Percentiles rank a stretch among this genome's conserved stretches.
Evolutionary conservation across 2,113 vertebrate genomes (phyloP).

Genomic region (Typhlomys cinereus): DNA sequence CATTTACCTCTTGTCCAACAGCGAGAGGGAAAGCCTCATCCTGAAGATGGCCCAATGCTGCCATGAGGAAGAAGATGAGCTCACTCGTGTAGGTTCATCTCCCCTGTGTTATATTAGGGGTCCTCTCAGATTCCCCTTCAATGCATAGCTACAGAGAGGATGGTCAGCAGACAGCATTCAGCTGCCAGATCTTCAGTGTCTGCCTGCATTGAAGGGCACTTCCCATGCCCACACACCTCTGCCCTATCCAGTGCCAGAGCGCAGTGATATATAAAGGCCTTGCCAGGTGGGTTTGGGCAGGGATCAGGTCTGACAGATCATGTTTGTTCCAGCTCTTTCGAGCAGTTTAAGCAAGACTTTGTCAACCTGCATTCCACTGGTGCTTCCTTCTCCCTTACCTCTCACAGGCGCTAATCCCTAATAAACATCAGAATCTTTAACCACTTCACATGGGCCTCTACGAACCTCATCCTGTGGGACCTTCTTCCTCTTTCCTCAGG

Average conservation of each 20-base stretch:
- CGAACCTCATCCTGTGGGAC: background rate
- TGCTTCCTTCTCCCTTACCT: background rate
- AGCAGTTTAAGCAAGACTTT: background rate
- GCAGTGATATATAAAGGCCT: background rate
- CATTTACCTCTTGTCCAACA: no score
- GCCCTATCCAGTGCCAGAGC: background rate
- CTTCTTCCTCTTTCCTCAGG: background rate
- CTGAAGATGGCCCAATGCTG: background rate
- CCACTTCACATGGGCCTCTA: background rate
- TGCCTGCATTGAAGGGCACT: background rate
- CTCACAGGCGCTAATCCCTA: background rate
- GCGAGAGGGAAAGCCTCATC: background rate
- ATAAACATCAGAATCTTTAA: background rate
- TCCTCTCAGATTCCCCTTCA: background rate
- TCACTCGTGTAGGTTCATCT: background rate
- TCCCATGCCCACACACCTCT: background rate
- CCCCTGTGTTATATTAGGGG: background rate
- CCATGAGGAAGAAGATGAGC: background rate
- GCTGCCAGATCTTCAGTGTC: background rate
- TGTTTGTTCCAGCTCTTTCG: background rate
- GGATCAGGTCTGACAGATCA: background rate
- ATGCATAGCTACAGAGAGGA: background rate
- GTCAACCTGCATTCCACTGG: background rate
- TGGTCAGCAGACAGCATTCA: background rate
- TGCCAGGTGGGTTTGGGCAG: no score